phyloP scores from a whole-genome alignment of 1,140 invertebrate species.

The Macrotrachela quadricornifera region DNA sequence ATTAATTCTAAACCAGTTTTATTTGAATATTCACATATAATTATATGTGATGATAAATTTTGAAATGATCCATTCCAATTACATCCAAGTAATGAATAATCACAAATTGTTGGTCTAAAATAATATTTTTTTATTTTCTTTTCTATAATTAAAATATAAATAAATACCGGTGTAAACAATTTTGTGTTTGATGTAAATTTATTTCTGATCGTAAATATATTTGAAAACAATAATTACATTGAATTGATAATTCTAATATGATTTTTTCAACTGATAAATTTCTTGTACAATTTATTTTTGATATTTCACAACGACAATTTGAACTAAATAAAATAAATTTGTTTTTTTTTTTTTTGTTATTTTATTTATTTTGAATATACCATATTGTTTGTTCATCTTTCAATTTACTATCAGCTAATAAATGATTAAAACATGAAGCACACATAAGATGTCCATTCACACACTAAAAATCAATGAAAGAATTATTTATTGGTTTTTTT shows the following conservation, averaged over 20 bases:
- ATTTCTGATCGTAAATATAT: conserved; percentile 64
- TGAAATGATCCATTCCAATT: conserved; percentile 65
- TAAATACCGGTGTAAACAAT: conserved; percentile 52
- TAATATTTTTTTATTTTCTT: too few relatives aligned
- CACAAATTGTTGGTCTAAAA: conserved; percentile 46
- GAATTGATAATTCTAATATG: conserved; percentile 66
- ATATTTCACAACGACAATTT: conserved; percentile 76
- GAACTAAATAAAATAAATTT: conserved; percentile 29
- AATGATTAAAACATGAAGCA: conserved; percentile 79
- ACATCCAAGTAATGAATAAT: conserved; percentile 66
- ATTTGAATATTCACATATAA: conserved; percentile 52
- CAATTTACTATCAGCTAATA: conserved; percentile 71
- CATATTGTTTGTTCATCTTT: conserved; percentile 75
- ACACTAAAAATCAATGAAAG: conserved; percentile 48
- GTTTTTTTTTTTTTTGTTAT: too few relatives aligned
- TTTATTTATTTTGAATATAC: too few relatives aligned
- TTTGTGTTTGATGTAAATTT: conserved; percentile 56
- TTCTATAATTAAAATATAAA: too few relatives aligned
- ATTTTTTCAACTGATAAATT: conserved; percentile 82
- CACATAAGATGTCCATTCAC: conserved; percentile 91
- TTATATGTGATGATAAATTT: conserved; percentile 54
- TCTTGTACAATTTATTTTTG: conserved; percentile 42
- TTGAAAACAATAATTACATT: conserved; percentile 64
- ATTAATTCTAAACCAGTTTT: conserved; percentile 61
- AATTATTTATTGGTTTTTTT: too few relatives aligned